Evolutionary conservation across 1,140 invertebrate species (phyloP), one percentile per base, ranked within the genome.

Genomic region (Apis dorsata): DNA sequence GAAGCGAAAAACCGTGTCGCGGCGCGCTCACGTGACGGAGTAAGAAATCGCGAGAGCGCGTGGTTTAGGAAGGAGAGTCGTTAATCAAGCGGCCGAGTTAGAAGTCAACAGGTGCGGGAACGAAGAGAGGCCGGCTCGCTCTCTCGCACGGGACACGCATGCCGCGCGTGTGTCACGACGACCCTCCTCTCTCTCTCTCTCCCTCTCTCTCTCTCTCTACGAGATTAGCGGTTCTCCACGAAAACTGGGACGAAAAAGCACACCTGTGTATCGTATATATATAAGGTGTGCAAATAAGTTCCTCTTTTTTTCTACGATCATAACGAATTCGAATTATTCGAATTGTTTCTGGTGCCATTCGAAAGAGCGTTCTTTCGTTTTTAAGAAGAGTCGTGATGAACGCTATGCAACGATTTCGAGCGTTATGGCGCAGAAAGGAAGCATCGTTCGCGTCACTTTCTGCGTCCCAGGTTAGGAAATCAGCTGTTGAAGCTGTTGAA

Each of bases 71-170:
- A 89, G 80, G 82, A n/a, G 59, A 84, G 85, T 90, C 89, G 87
- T 90, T 90, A 89, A 90, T 90, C 89, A 90, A 89, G 68, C 72
- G 70, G 81, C 59, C 78, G 75, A 86, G 84, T 83, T 85, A 87
- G 87, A 90, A 88, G 89, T 87, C 89, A 90, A 90, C 89, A 90
- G 87, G 87, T 90, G 89, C 83, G 81, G 74, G 85, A 78, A 62
- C 72, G 79, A 75, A 69, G 71, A 69, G 71, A 69, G 57, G 75
- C 68, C 60, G 66, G 59, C 75, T 53, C 62, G 59, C 28, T 77
- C 44, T 83, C 83, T 79, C 79, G 71, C 74, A 65, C 62, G 88
- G 85, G 84, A 80, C 84, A 89, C 87, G 84, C 87, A 87, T 89
- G 82, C 83, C 81, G 57, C 68, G 78, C 81, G 81, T 86, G 77